These are phyloP conservation scores for Aphaenogaster rudis DNA, from an alignment of 1,140 invertebrate genomes.

Conservation along the genomic window DNA sequence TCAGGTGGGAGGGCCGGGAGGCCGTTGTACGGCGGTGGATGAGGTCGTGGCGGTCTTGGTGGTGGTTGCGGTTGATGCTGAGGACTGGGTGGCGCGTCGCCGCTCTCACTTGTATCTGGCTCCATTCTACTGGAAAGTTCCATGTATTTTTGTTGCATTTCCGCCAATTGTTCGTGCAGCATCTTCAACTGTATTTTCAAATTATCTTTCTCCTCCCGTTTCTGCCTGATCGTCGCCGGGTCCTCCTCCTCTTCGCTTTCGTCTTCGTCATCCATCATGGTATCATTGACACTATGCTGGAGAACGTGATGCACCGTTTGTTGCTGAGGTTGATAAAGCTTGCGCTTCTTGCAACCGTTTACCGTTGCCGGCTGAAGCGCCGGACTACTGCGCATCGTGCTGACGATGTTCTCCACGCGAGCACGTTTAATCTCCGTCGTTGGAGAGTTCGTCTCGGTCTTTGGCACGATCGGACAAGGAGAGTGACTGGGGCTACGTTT, in stretches of 20 bases:
- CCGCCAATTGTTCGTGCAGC: constrained; percentile 95
- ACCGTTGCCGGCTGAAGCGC: constrained; percentile 91
- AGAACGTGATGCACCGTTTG: constrained; percentile 88
- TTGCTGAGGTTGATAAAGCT: constrained; percentile 98
- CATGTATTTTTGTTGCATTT: constrained; percentile 96
- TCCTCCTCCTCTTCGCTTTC: constrained; percentile 92
- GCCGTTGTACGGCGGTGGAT: constrained; percentile 86
- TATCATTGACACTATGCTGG: constrained; percentile 89
- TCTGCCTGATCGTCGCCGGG: constrained; percentile 92
- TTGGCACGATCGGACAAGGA: constrained; percentile 84
- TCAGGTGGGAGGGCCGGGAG: constrained; percentile 88
- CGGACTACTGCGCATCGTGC: constrained; percentile 95
- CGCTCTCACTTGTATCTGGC: constrained; percentile 90
- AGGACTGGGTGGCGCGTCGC: constrained; percentile 89
- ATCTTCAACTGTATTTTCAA: constrained; percentile 94
- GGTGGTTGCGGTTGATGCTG: constrained; percentile 86
- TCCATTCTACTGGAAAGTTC: constrained; percentile 95
- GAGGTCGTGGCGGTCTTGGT: constrained; percentile 88
- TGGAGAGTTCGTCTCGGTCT: constrained; percentile 84
- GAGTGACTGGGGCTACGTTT: constrained; percentile 84
- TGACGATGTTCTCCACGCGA: constrained; percentile 97
- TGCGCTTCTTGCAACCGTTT: constrained; percentile 98
- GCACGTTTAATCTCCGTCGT: constrained; percentile 94
- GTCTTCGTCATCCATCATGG: constrained; percentile 91
- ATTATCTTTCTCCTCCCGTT: constrained; percentile 94